Evolutionary conservation across 2,888 invertebrate genomes (phyloP).

Genomic region (Craniophora ligustri): DNA sequence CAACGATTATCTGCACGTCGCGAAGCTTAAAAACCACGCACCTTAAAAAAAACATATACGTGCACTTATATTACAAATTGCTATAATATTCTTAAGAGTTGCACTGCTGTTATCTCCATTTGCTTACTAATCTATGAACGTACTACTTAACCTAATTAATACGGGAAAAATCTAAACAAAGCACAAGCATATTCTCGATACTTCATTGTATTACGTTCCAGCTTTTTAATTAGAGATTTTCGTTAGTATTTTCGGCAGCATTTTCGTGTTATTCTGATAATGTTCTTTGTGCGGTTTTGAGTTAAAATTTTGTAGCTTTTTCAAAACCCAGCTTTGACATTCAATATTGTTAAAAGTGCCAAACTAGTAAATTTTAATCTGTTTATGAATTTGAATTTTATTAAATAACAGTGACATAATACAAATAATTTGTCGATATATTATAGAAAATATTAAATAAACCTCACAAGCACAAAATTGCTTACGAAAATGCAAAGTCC

Average conservation of each 20-base stretch:
- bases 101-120: slow-evolving; percentile 20
- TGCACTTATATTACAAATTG: no score
- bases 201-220: slow-evolving; percentile 1
- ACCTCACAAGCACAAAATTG: no score
- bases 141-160: slow-evolving; percentile 84
- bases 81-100: not conserved
- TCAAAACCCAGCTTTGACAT: not conserved
- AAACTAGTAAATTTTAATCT: no score
- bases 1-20: no score
- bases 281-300: not conserved
- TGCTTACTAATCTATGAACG: slow-evolving; percentile 48
- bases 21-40: no score
- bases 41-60: no score
- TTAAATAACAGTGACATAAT: not conserved
- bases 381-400: not conserved
- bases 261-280: not conserved
- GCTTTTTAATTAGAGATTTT: slow-evolving; percentile 1
- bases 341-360: not conserved
- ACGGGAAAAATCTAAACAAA: slow-evolving; percentile 65
- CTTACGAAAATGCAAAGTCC: slow-evolving; percentile 32
- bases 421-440: no score
- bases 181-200: slow-evolving; percentile 30
- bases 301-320: not conserved
- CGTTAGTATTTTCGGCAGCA: not conserved
- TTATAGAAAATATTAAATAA: no score